Evolutionary conservation across 2,888 invertebrate genomes (phyloP).

Genomic region (Orthonevra nobilis): DNA sequence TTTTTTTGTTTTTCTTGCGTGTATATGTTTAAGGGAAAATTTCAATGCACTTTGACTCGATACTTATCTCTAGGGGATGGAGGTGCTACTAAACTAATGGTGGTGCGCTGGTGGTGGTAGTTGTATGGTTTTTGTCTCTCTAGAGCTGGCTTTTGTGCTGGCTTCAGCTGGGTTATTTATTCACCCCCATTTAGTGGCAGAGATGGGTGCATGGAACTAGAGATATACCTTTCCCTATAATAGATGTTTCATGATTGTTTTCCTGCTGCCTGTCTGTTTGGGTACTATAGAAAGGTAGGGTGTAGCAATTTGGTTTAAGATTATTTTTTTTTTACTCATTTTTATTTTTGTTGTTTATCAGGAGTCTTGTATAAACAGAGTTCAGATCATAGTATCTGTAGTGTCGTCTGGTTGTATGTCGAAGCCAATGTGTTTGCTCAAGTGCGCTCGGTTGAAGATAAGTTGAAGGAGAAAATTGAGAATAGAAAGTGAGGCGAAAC

Average conservation of each 20-base stretch:
- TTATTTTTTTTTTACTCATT: slow-evolving; percentile 8
- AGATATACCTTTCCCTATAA: slow-evolving; percentile 30
- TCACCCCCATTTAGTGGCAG: slow-evolving; percentile 60
- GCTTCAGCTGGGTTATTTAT: slow-evolving; percentile 54
- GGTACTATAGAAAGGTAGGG: slow-evolving; percentile 19
- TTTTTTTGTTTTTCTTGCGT: slow-evolving; percentile 40
- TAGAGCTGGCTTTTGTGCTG: slow-evolving; percentile 43
- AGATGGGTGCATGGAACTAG: slow-evolving; percentile 47
- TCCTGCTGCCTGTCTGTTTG: slow-evolving; percentile 8
- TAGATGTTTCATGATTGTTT: slow-evolving; percentile 50
- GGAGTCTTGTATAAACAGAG: slow-evolving; percentile 51
- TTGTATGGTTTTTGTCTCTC: slow-evolving; percentile 9
- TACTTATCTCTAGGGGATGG: slow-evolving; percentile 35
- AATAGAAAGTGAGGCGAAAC: slow-evolving; percentile 46
- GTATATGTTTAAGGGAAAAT: slow-evolving; percentile 35
- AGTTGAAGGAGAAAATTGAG: slow-evolving; percentile 57
- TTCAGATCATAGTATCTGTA: slow-evolving; percentile 12
- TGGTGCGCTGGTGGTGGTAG: slow-evolving; percentile 18
- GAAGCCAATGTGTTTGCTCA: slow-evolving; percentile 63
- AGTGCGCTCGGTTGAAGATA: slow-evolving; percentile 54
- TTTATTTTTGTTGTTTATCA: slow-evolving; percentile 44
- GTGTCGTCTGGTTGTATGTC: slow-evolving; percentile 47
- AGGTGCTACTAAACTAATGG: slow-evolving; percentile 1
- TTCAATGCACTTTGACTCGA: slow-evolving; percentile 63
- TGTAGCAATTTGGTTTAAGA: slow-evolving; percentile 45